Conservation (phyloP, 1,140 invertebrate genomes). For the Nasonia giraulti region DNA sequence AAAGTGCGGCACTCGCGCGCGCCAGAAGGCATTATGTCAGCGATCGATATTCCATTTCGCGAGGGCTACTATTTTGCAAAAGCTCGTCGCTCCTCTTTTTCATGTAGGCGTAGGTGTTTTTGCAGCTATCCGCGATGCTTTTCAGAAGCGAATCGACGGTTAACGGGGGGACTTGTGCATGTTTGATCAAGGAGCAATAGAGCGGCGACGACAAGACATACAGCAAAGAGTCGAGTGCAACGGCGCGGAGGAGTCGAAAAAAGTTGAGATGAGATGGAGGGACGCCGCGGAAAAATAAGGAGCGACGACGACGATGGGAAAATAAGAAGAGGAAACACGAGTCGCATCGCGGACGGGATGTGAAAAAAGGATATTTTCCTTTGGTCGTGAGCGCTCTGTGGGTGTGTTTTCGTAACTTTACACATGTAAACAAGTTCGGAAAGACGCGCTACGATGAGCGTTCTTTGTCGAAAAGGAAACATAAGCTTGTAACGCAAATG, state of each 20-base stretch:
- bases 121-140: background rate
- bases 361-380: slow-evolving; percentile 17
- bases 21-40: slow-evolving; percentile 3
- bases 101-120: slow-evolving; percentile 6
- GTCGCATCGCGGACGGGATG: background rate
- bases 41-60: slow-evolving; percentile 40
- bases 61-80: slow-evolving; percentile 31
- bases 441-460: background rate
- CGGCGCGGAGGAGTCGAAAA: background rate
- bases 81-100: background rate
- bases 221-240: slow-evolving; percentile 9
- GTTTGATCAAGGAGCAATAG: slow-evolving; percentile 8
- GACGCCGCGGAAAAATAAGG: background rate
- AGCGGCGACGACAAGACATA: background rate
- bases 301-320: background rate
- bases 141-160: slow-evolving; percentile 14
- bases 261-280: background rate
- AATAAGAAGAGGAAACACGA: slow-evolving; percentile 4
- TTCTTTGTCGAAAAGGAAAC: background rate
- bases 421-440: background rate
- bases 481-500: background rate
- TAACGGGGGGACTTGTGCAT: slow-evolving; percentile 10
- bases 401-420: background rate
- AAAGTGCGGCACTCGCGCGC: background rate
- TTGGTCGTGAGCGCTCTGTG: background rate